Evolutionary conservation across 2,888 invertebrate species (phyloP).

Genomic region (Drosophila greeni): DNA sequence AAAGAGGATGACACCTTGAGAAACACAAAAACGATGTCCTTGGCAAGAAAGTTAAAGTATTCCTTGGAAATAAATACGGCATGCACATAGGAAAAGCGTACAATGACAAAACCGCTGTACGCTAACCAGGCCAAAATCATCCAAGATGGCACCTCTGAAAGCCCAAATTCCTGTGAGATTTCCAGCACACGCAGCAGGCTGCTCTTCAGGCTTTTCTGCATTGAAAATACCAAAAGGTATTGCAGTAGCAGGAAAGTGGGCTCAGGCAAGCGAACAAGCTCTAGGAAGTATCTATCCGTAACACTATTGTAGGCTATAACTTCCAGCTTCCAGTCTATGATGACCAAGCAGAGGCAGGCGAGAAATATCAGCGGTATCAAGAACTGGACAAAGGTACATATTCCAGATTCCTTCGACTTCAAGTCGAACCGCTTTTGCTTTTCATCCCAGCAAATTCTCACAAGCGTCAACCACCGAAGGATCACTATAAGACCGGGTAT

Average conservation of each 20-base stretch:
- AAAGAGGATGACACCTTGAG: neutral
- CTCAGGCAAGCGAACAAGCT: neutral
- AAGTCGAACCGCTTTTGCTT: neutral
- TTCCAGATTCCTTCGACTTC: neutral
- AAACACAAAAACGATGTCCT: neutral
- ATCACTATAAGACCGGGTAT: neutral
- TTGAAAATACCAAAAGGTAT: neutral
- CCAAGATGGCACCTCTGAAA: neutral
- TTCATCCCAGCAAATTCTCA: neutral
- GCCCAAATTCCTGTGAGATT: neutral
- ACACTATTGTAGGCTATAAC: no score
- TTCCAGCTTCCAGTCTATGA: no score
- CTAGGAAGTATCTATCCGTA: neutral
- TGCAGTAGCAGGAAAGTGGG: neutral
- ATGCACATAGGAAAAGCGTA: neutral
- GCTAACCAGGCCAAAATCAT: neutral
- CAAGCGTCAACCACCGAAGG: neutral
- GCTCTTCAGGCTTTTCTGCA: neutral
- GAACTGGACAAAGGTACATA: neutral
- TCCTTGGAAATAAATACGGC: accelerated
- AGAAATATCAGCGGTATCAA: neutral
- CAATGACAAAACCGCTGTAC: accelerated
- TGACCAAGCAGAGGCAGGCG: neutral
- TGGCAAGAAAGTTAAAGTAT: no score
- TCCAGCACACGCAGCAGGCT: neutral